These are phyloP conservation scores for Leptopilina boulardi DNA, from an alignment of 1,140 invertebrate species.

Conservation along the genomic window DNA sequence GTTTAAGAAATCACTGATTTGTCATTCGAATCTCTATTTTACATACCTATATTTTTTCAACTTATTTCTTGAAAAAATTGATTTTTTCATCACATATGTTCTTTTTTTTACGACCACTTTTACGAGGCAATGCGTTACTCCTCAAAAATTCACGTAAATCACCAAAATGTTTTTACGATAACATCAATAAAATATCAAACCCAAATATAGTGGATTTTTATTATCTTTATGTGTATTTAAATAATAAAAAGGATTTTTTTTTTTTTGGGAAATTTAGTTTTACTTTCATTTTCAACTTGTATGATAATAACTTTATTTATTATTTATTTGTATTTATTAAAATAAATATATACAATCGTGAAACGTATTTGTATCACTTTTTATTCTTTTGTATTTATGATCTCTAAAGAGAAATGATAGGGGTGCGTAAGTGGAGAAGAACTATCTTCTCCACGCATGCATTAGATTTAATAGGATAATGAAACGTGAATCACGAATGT, in stretches of 20 bases:
- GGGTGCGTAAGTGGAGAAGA: neutral
- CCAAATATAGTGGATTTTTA: neutral
- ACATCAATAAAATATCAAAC: neutral
- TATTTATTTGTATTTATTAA: neutral
- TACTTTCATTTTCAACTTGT: neutral
- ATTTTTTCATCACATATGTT: constrained; percentile 30
- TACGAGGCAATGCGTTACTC: neutral
- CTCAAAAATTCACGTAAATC: neutral
- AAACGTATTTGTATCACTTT: neutral
- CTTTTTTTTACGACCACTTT: neutral
- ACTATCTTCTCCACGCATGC: constrained; percentile 60
- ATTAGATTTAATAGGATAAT: constrained; percentile 70
- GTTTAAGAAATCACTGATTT: no score
- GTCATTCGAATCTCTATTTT: no score
- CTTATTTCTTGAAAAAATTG: neutral
- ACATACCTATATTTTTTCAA: neutral
- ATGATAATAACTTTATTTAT: neutral
- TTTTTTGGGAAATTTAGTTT: no score
- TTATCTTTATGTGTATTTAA: neutral
- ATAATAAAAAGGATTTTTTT: neutral
- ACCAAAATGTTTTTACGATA: neutral
- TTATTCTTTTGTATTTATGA: constrained; percentile 10
- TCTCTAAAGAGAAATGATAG: neutral
- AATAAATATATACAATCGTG: neutral
- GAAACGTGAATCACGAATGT: constrained; percentile 68